phyloP scores from a whole-genome alignment of 2,113 vertebrate species.

The Xiphophorus hellerii region DNA sequence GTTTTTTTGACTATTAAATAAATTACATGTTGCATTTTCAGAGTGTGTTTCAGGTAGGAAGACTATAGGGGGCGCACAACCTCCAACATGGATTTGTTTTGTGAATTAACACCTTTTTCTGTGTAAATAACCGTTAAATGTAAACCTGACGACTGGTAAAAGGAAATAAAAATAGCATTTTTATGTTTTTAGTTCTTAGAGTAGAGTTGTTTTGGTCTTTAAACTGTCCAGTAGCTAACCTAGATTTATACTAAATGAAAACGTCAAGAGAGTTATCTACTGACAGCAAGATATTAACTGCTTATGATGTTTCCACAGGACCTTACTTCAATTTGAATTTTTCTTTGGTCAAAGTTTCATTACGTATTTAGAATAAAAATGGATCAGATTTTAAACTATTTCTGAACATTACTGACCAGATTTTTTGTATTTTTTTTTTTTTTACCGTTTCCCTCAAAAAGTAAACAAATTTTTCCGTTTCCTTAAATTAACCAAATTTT shows the following conservation, averaged over 20 bases:
- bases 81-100: neutral
- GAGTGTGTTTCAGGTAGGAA: neutral
- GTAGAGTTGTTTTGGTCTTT: too few relatives aligned
- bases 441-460: neutral
- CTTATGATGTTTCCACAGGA: neutral
- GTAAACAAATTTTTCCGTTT: neutral
- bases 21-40: neutral
- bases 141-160: neutral
- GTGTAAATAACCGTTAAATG: neutral
- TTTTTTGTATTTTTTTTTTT: neutral
- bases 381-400: neutral
- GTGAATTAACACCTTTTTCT: neutral
- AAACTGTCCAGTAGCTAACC: neutral
- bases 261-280: neutral
- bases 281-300: neutral
- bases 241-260: neutral
- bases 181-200: neutral
- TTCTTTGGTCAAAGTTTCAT: neutral
- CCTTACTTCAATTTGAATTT: neutral
- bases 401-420: neutral
- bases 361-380: neutral
- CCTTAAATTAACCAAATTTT: slow-evolving; percentile 17
- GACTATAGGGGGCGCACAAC: neutral
- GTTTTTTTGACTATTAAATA: neutral
- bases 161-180: neutral